phyloP scores from a whole-genome alignment of 2,113 vertebrate species.

The Thunnus maccoyii region DNA sequence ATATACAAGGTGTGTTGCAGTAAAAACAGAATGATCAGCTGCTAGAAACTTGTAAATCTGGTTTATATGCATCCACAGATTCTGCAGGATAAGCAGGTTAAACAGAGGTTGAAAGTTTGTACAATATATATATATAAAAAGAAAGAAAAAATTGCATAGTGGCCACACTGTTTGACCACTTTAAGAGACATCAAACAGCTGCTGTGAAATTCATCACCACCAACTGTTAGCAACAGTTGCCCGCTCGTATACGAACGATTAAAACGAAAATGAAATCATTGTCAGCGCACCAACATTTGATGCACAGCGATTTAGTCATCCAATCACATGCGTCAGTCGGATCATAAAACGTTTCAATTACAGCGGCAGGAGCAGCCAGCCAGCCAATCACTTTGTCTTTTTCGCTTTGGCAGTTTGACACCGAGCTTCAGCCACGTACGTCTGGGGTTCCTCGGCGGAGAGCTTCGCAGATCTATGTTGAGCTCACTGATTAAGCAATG shows the following conservation, averaged over 20 bases:
- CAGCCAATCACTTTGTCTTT: constrained; percentile 51
- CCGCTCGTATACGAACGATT: constrained; percentile 59
- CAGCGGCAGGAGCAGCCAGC: constrained; percentile 48
- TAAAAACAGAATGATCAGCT: too few relatives aligned
- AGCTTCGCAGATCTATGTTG: constrained; percentile 69
- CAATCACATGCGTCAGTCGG: constrained; percentile 36
- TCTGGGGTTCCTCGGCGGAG: constrained; percentile 59
- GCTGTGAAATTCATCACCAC: constrained; percentile 50
- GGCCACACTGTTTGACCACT: constrained; percentile 23
- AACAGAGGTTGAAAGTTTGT: too few relatives aligned
- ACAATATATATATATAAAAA: too few relatives aligned
- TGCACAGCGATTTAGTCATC: constrained; percentile 25
- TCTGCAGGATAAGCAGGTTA: too few relatives aligned
- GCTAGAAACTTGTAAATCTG: too few relatives aligned
- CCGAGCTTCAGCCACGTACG: constrained; percentile 60
- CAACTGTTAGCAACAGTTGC: constrained; percentile 70
- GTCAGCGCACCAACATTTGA: constrained; percentile 51
- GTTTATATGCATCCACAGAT: too few relatives aligned
- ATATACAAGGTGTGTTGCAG: too few relatives aligned
- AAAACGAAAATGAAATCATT: constrained; percentile 52
- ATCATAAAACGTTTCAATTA: constrained; percentile 62
- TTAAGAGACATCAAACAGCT: constrained; percentile 21
- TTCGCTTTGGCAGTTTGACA: constrained; percentile 63
- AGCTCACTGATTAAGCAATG: constrained; percentile 76
- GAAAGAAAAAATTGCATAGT: neutral